A percentile compares a stretch with the other conserved stretches of the same genome.
These are phyloP conservation scores for Diabrotica balteata DNA, from an alignment of 2,888 invertebrate genomes.

Conservation along the genomic window DNA sequence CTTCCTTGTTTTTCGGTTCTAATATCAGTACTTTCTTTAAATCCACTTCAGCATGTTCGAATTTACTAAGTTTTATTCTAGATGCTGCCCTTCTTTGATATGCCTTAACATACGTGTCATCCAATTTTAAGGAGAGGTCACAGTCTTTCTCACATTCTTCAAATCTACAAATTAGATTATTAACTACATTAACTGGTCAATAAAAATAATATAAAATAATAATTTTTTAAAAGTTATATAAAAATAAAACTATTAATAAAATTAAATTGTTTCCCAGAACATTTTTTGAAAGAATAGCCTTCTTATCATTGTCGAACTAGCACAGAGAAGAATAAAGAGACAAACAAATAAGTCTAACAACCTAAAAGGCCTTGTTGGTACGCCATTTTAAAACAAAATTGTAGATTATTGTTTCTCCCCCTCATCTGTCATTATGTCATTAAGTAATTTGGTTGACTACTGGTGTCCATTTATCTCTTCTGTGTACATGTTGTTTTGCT, in stretches of 20 bases:
- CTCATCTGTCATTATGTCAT: too few species aligned
- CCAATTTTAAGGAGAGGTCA: slow-evolving; percentile 77
- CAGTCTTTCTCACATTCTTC: slow-evolving; percentile 82
- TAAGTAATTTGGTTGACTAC: too few species aligned
- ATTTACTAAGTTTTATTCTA: slow-evolving; percentile 74
- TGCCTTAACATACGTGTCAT: slow-evolving; percentile 84
- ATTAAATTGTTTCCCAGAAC: too few species aligned
- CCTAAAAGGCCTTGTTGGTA: too few species aligned
- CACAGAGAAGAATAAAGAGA: too few species aligned
- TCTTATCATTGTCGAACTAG: too few species aligned
- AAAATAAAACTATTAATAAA: not conserved
- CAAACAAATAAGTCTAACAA: too few species aligned
- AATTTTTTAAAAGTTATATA: slow-evolving; percentile 1
- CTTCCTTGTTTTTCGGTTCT: slow-evolving; percentile 81
- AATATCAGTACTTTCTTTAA: slow-evolving; percentile 72
- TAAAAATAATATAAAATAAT: slow-evolving; percentile 2
- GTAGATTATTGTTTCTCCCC: too few species aligned
- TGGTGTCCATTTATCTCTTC: too few species aligned
- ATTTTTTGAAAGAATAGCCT: too few species aligned
- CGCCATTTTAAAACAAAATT: too few species aligned
- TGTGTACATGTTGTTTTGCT: too few species aligned
- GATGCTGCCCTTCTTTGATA: slow-evolving; percentile 81
- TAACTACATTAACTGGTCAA: not conserved
- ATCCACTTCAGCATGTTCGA: slow-evolving; percentile 76
- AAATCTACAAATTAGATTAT: slow-evolving; percentile 60